Base-by-base conservation (phyloP, 2,113 vertebrate species). In the Speoplatyrhinus poulsoni region DNA sequence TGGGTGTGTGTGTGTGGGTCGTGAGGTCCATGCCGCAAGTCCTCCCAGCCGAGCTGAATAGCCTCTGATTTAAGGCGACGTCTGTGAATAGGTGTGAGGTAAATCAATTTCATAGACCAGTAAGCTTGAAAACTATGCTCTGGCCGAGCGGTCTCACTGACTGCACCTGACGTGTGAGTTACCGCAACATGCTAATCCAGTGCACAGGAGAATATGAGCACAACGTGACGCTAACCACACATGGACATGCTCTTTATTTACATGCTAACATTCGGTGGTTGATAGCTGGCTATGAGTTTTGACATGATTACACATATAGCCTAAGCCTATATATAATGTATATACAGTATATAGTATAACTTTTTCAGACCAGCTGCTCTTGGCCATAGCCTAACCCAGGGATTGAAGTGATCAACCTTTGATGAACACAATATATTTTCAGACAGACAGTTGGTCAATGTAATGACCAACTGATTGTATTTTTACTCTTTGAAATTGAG, bases 21-120 rank as follows among this genome's bases (percentile, higher is more conserved):
- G 26, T 26, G 26, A 8, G 57, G 65, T 68, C 53, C 62, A 69
- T 60, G 73, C 67, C 70, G 60, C 9, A 65, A 76, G 70, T 77
- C 73, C 65, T 70, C 72, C 79, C 70, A 85, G 87, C 82, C 82
- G 80, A 74, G 76, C 76, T 87, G 82, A 85, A 87, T 81, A 76
- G 79, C 71, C 72, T 9, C 83, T 90, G 83, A 87, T 87, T 89
- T 78, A 79, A 81, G 76, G 86, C 85, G 72, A 89, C 86, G 87
- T 75, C 81, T 73, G 75, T 63, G 62, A 61, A 72, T 84, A 83
- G 75, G 80, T 87, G 86, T 83, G 83, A 83, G 83, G 80, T 80
- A 84, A 91, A 89, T 85, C 76, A 77, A 89, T 89, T 90, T 90
- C 82, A 84, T 88, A 90, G 81, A 85, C 76, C 83, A 87, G 83